Evolutionary conservation across 2,113 vertebrate genomes (phyloP).

Genomic region (Entomyzon cyanotis): DNA sequence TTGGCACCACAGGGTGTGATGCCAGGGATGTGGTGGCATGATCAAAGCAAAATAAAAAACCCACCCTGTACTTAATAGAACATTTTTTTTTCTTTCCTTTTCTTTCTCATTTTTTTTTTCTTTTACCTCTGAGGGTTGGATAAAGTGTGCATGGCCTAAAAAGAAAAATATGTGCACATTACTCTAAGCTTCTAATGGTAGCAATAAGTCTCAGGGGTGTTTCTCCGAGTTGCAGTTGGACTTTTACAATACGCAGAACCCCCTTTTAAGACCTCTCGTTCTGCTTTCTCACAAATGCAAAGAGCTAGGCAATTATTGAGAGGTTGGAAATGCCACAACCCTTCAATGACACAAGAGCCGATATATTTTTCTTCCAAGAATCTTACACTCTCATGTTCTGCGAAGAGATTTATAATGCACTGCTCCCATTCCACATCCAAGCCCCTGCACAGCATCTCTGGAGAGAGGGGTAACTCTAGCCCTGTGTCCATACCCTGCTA

Average conservation of each 20-base stretch:
- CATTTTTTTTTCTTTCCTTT: fast-evolving
- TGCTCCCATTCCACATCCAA: background rate
- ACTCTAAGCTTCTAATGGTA: slow-evolving; percentile 51
- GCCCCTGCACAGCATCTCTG: slow-evolving; percentile 10
- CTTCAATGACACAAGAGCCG: background rate
- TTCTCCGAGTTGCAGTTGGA: background rate
- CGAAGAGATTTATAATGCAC: slow-evolving; percentile 28
- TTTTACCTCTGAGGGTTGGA: background rate
- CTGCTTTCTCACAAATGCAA: slow-evolving; percentile 50
- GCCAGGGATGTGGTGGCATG: background rate
- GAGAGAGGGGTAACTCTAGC: slow-evolving; percentile 26
- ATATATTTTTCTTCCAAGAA: slow-evolving; percentile 2
- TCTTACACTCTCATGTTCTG: background rate
- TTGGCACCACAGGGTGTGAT: fast-evolving
- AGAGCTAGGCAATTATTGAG: slow-evolving; percentile 24
- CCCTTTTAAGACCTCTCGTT: slow-evolving; percentile 17
- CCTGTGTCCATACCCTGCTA: background rate
- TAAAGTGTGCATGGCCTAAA: background rate
- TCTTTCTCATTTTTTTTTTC: background rate
- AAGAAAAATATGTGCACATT: slow-evolving; percentile 47
- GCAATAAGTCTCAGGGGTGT: slow-evolving; percentile 32
- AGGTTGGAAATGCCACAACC: slow-evolving; percentile 23
- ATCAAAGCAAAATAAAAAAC: background rate
- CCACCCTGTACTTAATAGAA: background rate
- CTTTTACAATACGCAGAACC: slow-evolving; percentile 57